A percentile compares a stretch with the other conserved stretches of the same genome.
Conservation (phyloP, 2,888 invertebrate species). For the Mystacides longicornis region DNA sequence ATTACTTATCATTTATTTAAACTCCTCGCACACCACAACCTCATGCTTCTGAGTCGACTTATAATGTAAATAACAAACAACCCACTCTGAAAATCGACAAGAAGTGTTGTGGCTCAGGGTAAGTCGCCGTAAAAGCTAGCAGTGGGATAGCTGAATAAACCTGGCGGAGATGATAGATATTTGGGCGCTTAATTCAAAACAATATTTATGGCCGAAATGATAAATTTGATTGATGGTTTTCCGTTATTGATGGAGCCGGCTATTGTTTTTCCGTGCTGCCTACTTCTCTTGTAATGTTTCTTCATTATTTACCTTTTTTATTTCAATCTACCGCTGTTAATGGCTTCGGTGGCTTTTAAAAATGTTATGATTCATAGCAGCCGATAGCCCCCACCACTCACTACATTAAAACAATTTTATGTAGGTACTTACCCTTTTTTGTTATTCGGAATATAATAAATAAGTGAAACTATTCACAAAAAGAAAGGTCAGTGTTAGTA, state of each 20-base stretch:
- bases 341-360: too few relatives aligned
- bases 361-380: not conserved
- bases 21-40: too few relatives aligned
- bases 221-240: constrained; percentile 24
- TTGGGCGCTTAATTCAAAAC: constrained; percentile 12
- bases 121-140: too few relatives aligned
- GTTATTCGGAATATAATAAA: too few relatives aligned
- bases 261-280: constrained; percentile 17
- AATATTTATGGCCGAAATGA: constrained; percentile 23
- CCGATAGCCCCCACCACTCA: not conserved
- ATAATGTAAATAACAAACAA: too few relatives aligned
- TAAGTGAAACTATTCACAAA: not conserved
- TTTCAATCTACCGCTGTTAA: too few relatives aligned
- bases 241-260: constrained; percentile 20
- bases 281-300: constrained; percentile 12
- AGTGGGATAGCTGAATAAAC: not conserved
- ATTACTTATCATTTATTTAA: too few relatives aligned
- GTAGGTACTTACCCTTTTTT: not conserved
- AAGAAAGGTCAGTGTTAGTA: too few relatives aligned
- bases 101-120: too few relatives aligned
- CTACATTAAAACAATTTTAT: not conserved
- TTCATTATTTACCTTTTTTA: too few relatives aligned
- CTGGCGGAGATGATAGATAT: constrained; percentile 6
- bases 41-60: too few relatives aligned
- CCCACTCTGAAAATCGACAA: too few relatives aligned